Evolutionary conservation across 2,113 vertebrate genomes (phyloP), one percentile per base, ranked within the genome.

Genomic region (Oxygymnocypris stewartii): DNA sequence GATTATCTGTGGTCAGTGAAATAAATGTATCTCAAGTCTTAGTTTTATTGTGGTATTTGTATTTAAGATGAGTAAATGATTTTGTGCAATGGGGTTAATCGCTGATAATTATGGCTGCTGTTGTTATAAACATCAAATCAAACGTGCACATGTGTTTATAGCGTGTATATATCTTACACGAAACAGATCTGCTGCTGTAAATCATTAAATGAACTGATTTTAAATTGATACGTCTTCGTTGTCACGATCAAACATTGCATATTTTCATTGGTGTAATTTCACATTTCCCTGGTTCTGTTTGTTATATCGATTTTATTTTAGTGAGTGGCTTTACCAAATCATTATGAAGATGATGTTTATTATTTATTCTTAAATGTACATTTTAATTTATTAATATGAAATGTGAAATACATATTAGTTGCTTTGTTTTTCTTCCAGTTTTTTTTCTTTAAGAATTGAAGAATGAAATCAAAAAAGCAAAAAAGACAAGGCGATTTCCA

Each of bases 401-500:
- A 59, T 23, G 47, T 49, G 13, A 84, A 37, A 57, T 11, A 2
- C 18, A 13, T 42, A 12, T 13, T 61, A 59, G 1, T 40, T 10
- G n/a, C 78, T 25, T 40, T 57, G 4, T 37, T 51, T 71, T 44
- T 14, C 20, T 69, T 49, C 61, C 57, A 80, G 79, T 57, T 51
- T 54, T 79, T 63, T 54, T 28, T 7, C 18, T 28, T 16, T 4
- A 54, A 51, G 20, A 61, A 54, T 13, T 84, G 49, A 44, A 87
- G 40, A 84, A 88, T 88, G 95, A 94, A 59, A 59, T 0, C 95
- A 67, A 99, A 98, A 93, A 99, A 98, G 93, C 96, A 96, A 91
- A 99, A 99, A 96, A 96, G 96, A 74, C 97, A 99, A 91, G 97
- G 98, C 90, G 98, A 99, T 92, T 99, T 99, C 91, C 97, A 99